These are phyloP conservation scores for Coreius guichenoti DNA, from an alignment of 2,797 vertebrate genomes.

Conservation along the genomic window DNA sequence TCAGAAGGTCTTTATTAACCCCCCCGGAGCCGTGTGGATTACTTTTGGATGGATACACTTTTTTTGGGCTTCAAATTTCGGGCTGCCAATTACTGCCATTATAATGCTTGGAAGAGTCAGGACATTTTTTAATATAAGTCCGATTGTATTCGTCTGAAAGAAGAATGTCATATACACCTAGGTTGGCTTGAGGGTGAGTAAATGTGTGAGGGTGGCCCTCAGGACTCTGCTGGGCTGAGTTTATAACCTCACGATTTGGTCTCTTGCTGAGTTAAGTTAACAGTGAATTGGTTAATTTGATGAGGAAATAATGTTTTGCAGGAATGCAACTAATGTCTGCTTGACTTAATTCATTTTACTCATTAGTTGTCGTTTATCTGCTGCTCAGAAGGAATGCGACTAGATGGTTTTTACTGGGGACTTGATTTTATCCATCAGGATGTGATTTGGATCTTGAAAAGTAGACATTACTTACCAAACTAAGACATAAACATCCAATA, in stretches of 20 bases:
- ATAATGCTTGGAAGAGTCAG: no score
- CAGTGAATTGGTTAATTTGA: neutral
- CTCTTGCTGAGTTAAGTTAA: neutral
- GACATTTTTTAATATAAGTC: no score
- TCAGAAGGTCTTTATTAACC: no score
- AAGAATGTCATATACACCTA: no score
- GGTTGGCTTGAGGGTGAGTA: no score
- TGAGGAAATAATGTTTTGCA: slow-evolving; percentile 6
- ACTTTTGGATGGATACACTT: no score
- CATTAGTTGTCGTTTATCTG: neutral
- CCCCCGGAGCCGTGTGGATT: no score
- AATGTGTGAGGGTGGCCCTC: no score
- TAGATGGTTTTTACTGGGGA: neutral
- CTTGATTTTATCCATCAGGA: neutral
- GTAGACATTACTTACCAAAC: neutral
- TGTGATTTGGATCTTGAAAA: neutral
- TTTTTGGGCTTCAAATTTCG: no score
- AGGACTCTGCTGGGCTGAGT: slow-evolving; percentile 57
- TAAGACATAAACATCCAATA: neutral
- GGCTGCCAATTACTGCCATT: no score
- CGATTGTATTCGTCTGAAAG: no score
- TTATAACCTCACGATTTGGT: slow-evolving; percentile 57
- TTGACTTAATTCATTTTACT: slow-evolving; percentile 2
- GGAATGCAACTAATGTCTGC: neutral
- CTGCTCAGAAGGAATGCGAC: neutral